These are phyloP conservation scores for Pogona vitticeps DNA, from an alignment of 2,113 vertebrate species.

Conservation along the genomic window DNA sequence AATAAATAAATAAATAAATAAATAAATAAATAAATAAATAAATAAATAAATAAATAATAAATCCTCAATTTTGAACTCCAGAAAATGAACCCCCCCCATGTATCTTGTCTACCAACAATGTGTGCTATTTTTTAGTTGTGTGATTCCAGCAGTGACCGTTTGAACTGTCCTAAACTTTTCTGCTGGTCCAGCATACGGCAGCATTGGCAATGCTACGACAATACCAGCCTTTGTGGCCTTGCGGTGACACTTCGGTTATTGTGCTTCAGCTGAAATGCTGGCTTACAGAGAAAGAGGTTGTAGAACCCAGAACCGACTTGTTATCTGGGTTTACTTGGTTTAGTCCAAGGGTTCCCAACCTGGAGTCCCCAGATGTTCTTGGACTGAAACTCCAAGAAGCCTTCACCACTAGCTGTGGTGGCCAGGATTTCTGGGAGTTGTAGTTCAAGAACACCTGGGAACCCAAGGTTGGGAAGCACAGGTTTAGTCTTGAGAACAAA, in stretches of 20 bases:
- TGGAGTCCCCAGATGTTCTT: no score
- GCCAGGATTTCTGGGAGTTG: no score
- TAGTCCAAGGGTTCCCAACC: not conserved
- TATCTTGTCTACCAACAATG: not conserved
- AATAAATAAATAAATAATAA: no score
- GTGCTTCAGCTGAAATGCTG: not conserved
- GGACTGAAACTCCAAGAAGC: no score
- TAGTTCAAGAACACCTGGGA: no score
- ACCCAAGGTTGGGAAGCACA: no score
- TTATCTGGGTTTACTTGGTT: not conserved
- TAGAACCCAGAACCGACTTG: not conserved
- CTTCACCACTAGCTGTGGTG: no score
- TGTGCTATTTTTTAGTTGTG: not conserved
- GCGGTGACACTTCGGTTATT: not conserved
- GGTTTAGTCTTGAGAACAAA: constrained; percentile 11
- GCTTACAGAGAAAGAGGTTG: not conserved
- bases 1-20: no score
- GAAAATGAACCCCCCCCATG: not conserved
- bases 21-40: no score
- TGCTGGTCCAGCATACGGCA: not conserved
- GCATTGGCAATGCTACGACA: not conserved
- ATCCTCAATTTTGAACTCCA: not conserved
- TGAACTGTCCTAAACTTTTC: not conserved
- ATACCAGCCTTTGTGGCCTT: not conserved
- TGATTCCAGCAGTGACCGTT: not conserved